Evolutionary conservation across 2,113 vertebrate species (phyloP).

Genomic region (Macaca mulatta): DNA sequence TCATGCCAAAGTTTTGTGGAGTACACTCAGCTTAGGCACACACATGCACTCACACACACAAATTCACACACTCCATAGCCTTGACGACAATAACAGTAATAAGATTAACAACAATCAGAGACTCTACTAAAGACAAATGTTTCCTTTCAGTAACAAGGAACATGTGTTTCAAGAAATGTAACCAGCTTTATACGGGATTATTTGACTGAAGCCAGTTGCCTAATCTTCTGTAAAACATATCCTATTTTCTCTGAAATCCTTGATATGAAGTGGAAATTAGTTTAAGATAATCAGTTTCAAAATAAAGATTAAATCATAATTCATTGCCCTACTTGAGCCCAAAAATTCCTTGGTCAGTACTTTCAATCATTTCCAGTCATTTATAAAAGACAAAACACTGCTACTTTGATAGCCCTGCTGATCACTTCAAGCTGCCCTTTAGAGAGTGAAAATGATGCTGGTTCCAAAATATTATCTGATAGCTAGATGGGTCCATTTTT

Average conservation of each 20-base stretch:
- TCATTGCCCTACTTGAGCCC: not conserved
- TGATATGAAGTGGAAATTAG: constrained; percentile 39
- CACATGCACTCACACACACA: not conserved
- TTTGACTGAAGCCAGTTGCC: not conserved
- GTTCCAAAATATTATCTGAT: constrained; percentile 51
- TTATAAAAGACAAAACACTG: constrained; percentile 55
- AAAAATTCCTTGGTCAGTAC: constrained; percentile 35
- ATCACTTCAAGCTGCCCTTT: constrained; percentile 50
- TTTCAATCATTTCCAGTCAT: constrained; percentile 28
- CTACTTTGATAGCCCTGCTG: constrained; percentile 58
- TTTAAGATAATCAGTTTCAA: constrained; percentile 57
- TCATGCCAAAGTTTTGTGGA: not conserved
- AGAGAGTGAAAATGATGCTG: not conserved
- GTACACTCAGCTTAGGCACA: not conserved
- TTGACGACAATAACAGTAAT: not conserved
- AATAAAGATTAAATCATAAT: constrained; percentile 62
- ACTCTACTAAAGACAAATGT: not conserved
- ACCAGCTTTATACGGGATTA: not conserved
- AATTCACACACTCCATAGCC: not conserved
- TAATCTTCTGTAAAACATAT: constrained; percentile 42
- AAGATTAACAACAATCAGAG: not conserved
- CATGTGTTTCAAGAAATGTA: constrained; percentile 32
- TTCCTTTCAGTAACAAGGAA: not conserved
- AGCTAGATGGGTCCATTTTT: not conserved
- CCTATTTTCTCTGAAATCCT: constrained; percentile 50